A percentile compares a stretch with the other conserved stretches of the same genome.
Conservation (phyloP, 2,888 invertebrate genomes). For the Proisotoma minuta region DNA sequence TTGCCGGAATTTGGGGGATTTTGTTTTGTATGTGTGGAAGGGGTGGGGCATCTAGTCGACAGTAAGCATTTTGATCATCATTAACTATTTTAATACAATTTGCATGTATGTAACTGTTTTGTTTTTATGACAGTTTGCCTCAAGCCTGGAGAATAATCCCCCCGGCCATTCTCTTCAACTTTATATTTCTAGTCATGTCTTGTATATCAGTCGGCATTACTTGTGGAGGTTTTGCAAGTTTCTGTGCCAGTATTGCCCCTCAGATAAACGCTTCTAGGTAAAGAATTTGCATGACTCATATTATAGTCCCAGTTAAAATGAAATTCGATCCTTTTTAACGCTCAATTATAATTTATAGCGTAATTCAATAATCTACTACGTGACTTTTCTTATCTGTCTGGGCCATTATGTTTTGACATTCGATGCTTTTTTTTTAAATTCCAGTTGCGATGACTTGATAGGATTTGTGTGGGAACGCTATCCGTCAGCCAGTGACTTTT, state of each 20-base stretch:
- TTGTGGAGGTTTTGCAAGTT: conserved; percentile 42
- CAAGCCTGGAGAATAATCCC: conserved; percentile 47
- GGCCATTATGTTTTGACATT: not conserved
- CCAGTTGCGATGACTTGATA: conserved; percentile 42
- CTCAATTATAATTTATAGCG: too few species aligned
- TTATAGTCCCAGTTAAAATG: too few species aligned
- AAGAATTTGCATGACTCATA: too few species aligned
- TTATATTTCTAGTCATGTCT: conserved; percentile 41
- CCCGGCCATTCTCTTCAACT: conserved; percentile 44
- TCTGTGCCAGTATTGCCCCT: conserved; percentile 39
- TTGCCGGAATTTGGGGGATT: conserved; percentile 42
- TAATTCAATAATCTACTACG: not conserved
- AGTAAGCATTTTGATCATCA: conserved; percentile 24
- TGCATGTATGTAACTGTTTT: not conserved
- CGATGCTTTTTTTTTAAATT: conserved; percentile 1
- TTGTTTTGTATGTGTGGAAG: conserved; percentile 45
- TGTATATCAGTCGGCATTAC: conserved; percentile 41
- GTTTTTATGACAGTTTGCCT: conserved; percentile 31
- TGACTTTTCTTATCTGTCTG: too few species aligned
- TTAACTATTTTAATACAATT: not conserved
- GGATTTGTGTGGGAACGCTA: conserved; percentile 39
- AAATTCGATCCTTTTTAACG: too few species aligned
- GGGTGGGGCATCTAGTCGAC: conserved; percentile 39
- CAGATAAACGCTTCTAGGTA: conserved; percentile 39
- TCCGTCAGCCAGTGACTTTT: conserved; percentile 39